Evolutionary conservation across 2,797 vertebrate genomes (phyloP), one percentile per base, ranked within the genome.

Genomic region (Fundulus diaphanus): DNA sequence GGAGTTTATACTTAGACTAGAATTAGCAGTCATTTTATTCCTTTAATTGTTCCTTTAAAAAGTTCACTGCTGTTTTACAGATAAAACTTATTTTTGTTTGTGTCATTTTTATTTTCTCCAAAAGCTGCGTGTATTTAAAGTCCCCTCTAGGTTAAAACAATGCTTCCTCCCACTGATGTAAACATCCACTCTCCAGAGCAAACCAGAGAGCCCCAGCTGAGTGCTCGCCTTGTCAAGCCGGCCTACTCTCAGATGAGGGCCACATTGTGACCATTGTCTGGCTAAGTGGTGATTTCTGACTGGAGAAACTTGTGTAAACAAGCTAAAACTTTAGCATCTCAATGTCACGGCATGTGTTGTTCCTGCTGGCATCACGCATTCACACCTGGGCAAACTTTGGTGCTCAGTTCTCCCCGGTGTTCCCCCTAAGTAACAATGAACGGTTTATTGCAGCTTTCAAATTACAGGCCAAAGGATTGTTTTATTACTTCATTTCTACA

Each of bases 241-340:
- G 87, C 95, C 95, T 92, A 94, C 95, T 95, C 93, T 84, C 88
- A 90, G 90, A 93, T 85, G 91, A 93, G 87, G 86, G 79, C 88
- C 88, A 94, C 93, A 95, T 92, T 94, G 94, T 86, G 78, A 85
- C 93, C 73, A 92, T 95, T 95, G 94, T 96, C 88, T 93, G 88
- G 77, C 81, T 90, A 92, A 94, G 93, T 89, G 88, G 87, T 90
- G 87, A 89, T 90, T 90, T 89, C 90, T 90, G 86, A 93, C 82
- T 88, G 91, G 87, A 87, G 85, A 91, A 84, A 89, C 93, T 94
- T 95, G 93, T 93, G 93, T 95, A 94, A 95, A 94, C 95, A 95
- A 92, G 91, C 88, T 81, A 44, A 75, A 81, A 91, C 90, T 93
- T 93, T 93, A 91, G 90, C 93, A 94, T 95, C 88, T 95, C 91